Base-by-base conservation (phyloP, 1,140 invertebrate genomes). In the Lycorma delicatula region DNA sequence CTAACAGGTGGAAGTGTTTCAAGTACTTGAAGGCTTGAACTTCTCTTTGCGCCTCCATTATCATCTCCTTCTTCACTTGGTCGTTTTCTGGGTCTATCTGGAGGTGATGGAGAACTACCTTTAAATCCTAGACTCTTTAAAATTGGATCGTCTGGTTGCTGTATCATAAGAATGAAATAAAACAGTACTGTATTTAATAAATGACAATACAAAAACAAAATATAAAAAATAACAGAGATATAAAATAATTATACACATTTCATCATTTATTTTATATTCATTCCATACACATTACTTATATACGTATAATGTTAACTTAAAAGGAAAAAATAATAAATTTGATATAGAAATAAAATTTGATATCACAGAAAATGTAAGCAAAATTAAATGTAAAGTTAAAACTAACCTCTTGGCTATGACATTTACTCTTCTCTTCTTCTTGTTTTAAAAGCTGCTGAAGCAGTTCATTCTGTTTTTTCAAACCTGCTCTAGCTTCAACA, bases 381-480 rank as follows among this genome's bases (percentile, higher is more conserved):
- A 11, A n/a, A n/a, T n/a, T n/a, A n/a, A n/a, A n/a, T n/a, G n/a
- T n/a, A n/a, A n/a, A 7, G 29, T 13, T 18, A 38, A 38, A 13
- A 13, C 36, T 38, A 38, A 48, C 4, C 46, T 9, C 12, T 48
- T 6, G 46, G 12, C 20, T 48, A n/a, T n/a, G n/a, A 18, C 36
- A 38, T 18, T 38, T 38, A 12, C 2, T 22, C 16, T 44, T 31
- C 4, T 64, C 57, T 20, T 77, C 79, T 36, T 81, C 75, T 20
- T 80, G 79, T 60, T 87, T 87, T 28, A 93, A 72, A 18, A 94
- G 72, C 60, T 91, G 86, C 26, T 88, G 84, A 36, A 93, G 76
- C 47, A 93, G 74, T 66, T 91, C 89, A 65, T 86, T 86, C 47
- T 80, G 79, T 34, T 80, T 80, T 58, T 83, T 82, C 26, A 79